Conservation (phyloP, 2,888 invertebrate species). For the Athrips mouffetella region DNA sequence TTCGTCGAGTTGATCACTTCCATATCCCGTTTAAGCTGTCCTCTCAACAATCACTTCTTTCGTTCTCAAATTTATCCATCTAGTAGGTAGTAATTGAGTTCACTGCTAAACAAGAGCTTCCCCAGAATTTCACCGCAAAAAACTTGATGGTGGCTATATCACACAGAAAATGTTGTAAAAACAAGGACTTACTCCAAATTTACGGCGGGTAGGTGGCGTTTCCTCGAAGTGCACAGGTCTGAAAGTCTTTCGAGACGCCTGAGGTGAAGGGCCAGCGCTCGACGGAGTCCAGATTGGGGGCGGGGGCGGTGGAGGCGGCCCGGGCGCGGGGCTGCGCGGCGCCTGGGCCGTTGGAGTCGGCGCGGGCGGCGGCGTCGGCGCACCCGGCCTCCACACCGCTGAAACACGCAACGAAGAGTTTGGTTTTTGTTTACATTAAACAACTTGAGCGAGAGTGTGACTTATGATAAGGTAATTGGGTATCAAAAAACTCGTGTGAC, state of each 20-base stretch:
- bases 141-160: too few species aligned
- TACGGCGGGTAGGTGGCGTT: conserved; percentile 63
- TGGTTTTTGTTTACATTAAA: neutral
- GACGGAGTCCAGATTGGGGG: conserved; percentile 89
- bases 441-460: too few species aligned
- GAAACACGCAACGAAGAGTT: conserved; percentile 22
- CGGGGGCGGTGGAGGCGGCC: conserved; percentile 77
- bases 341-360: conserved; percentile 21
- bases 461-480: too few species aligned
- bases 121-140: too few species aligned
- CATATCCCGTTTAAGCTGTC: too few species aligned
- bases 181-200: conserved; percentile 57
- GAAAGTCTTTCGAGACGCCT: conserved; percentile 86
- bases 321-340: conserved; percentile 67
- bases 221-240: conserved; percentile 83
- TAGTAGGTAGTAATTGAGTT: too few species aligned
- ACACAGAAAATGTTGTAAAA: too few species aligned
- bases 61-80: too few species aligned
- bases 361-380: conserved; percentile 48
- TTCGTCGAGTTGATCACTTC: too few species aligned
- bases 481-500: too few species aligned
- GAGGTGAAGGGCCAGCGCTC: conserved; percentile 84
- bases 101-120: too few species aligned
- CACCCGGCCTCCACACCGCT: conserved; percentile 72
- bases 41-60: too few species aligned